A percentile compares a stretch with the other conserved stretches of the same genome.
These are phyloP conservation scores for Noctilio leporinus DNA, from an alignment of 2,113 vertebrate genomes.

Conservation along the genomic window DNA sequence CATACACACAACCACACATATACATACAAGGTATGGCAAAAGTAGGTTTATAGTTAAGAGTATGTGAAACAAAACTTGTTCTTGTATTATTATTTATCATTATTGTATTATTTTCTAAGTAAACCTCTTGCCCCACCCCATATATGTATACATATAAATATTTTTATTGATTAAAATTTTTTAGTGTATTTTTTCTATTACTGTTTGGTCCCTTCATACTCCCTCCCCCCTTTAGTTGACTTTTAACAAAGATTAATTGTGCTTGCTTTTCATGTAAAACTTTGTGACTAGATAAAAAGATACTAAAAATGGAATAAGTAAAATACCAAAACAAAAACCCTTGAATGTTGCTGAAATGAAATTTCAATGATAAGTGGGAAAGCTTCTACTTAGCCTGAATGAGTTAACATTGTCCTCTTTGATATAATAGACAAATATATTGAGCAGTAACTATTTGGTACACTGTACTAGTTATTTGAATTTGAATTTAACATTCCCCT, in stretches of 20 bases:
- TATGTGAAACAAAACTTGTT: too few species aligned
- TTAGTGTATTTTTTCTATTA: too few species aligned
- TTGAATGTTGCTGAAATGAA: conserved; percentile 17
- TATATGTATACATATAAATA: background rate
- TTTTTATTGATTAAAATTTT: background rate
- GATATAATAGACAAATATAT: background rate
- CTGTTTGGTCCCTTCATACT: too few species aligned
- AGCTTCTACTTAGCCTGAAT: background rate
- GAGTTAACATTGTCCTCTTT: background rate
- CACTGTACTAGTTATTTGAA: background rate
- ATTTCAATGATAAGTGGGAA: conserved; percentile 13
- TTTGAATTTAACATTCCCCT: conserved; percentile 1
- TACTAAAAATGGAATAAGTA: conserved; percentile 2
- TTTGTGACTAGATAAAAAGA: background rate
- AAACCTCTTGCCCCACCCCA: too few species aligned
- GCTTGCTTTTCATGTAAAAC: conserved; percentile 4
- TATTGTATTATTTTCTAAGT: too few species aligned
- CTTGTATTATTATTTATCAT: too few species aligned
- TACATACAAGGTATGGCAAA: background rate
- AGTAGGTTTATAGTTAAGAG: too few species aligned
- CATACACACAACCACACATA: accelerated
- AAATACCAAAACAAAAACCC: background rate
- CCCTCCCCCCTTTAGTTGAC: background rate
- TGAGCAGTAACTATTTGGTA: background rate
- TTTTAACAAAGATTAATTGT: background rate